Evolutionary conservation across 2,797 vertebrate species (phyloP), one percentile per base, ranked within the genome.

Genomic region (Leptoclinus maculatus): DNA sequence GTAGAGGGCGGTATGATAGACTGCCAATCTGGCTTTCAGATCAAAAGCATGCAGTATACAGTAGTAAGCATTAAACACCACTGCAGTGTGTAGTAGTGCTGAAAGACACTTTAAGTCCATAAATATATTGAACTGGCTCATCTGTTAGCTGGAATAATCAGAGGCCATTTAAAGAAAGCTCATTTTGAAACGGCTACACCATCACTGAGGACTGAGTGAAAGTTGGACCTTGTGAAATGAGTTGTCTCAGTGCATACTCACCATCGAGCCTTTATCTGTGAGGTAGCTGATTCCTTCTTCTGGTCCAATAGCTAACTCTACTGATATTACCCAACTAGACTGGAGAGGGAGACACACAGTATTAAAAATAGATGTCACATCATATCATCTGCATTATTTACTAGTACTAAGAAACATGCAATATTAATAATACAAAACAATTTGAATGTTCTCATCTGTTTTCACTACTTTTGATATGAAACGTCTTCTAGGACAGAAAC

Each of bases 281-380:
- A 99, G 97, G 95, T 99, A 99, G 93, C 98, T 99, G 96, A 99
- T 99, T 82, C 98, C 98, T 92, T 99, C 98, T 90, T 99, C 98
- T 1, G 98, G 98, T 85, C 98, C 98, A 0, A 99, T 99, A 8
- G 97, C 98, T 88, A 99, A 89, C 76, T 99, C 98, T 69, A 99
- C 98, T 1, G 98, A 97, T 92, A 99, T 99, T 84, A 99, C 96
- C 98, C 98, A 99, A 92, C 98, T 99, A 83, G 97, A 98, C 98
- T 99, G 17, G 32, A 83, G 71, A 53, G 51, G 25, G 43, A 54
- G 16, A 63, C 5, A 66, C 25, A 49, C 7, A 29, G 59, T n/a
- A 66, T 80, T 63, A 70, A 66, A 66, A 36, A 49, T 1, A 75
- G 3, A 74, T 21, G 23, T 36, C 49, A 72, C 21, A 71, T 69